A percentile compares a stretch with the other conserved stretches of the same genome.
Conservation (phyloP, 2,113 vertebrate species). For the Euleptes europaea region DNA sequence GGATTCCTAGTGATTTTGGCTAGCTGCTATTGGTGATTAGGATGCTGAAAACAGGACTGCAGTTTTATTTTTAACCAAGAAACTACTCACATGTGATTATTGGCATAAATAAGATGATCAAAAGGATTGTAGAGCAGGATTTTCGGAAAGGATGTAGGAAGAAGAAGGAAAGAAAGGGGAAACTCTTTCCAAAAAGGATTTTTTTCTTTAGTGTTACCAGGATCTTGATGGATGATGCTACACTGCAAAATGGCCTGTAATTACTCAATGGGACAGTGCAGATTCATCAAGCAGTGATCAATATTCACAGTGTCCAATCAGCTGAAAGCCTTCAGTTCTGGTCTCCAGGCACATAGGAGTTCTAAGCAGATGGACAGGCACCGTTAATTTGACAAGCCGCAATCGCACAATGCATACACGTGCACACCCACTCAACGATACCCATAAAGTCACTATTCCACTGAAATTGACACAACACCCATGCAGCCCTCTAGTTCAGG, state of each 20-base stretch:
- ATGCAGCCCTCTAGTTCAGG: neutral
- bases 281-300: conserved; percentile 39
- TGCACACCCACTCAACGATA: neutral
- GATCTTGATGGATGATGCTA: conserved; percentile 32
- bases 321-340: neutral
- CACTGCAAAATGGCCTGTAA: conserved; percentile 36
- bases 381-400: neutral
- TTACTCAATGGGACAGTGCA: conserved; percentile 36
- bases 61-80: neutral
- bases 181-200: neutral
- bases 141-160: neutral
- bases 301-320: conserved; percentile 31
- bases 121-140: neutral
- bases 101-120: neutral
- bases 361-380: neutral
- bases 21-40: neutral
- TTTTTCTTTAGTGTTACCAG: neutral
- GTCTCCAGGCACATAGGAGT: neutral
- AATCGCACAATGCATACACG: neutral
- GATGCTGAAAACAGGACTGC: neutral
- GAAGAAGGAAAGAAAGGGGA: neutral
- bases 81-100: neutral
- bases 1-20: neutral
- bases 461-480: neutral
- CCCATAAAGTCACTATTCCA: neutral